Evolutionary conservation across 1,140 invertebrate genomes (phyloP), one percentile per base, ranked within the genome.

Genomic region (Polypedilum pembai): DNA sequence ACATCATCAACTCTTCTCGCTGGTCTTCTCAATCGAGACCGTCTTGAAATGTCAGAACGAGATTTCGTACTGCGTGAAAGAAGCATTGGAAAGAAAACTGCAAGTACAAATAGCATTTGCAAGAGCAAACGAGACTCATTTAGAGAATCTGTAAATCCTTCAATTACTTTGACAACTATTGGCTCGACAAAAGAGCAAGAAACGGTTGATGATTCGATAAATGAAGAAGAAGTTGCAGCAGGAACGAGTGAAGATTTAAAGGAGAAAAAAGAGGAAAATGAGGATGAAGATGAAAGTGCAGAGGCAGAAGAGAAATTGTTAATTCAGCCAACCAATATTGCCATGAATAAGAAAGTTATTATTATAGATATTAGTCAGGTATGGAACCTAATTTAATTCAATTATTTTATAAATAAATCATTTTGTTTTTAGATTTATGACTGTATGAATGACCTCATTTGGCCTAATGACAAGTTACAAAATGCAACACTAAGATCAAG

Each of bases 361-460:
- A 86, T 87, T 18, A 79, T 86, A 7, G 86, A 87, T 74, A 84
- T 85, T n/a, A 76, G 84, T 8, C 86, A 86, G 8, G 86, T 87
- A 75, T 79, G 40, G 20, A 20, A 3, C 3, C 40, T 8, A 69
- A 18, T 66, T 7, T 18, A 33, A 15, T 56, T 74, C 10, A 45
- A 7, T 20, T 74, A 10, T 21, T 40, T 66, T 12, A 33, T 33
- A 33, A 3, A 33, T 33, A 33, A 33, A 33, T 33, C 5, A 73
- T 20, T 74, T 66, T n/a, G 0, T 65, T 21, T 18, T 1, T 73
- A 82, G 80, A 91, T 94, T 7, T 96, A 94, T 79, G 93, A 96
- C 80, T 93, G 91, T 74, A 91, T 97, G 63, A 96, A 98, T 82
- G 94, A 96, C 80, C 94, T 96, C 0, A 87, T 91, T 69, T 97